A percentile compares a stretch with the other conserved stretches of the same genome.
Evolutionary conservation across 2,797 vertebrate genomes (phyloP).

Genomic region (Erethizon dorsatum): DNA sequence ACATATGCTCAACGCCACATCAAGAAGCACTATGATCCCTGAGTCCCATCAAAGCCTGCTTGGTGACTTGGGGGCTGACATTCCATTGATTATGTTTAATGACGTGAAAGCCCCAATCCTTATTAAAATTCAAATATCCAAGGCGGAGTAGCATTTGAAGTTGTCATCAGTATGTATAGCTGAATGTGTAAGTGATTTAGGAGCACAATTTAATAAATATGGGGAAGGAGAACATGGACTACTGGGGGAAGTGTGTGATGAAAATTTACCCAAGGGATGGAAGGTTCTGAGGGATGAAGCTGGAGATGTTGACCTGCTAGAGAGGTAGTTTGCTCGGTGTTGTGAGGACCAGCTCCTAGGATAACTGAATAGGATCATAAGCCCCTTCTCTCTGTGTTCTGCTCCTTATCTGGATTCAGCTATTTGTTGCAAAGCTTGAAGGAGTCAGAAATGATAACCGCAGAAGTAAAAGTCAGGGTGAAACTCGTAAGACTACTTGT

Average conservation of each 20-base stretch:
- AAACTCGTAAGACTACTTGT: not conserved
- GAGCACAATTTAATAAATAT: not conserved
- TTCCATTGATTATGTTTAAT: not conserved
- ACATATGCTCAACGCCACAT: no score
- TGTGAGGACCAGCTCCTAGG: not conserved
- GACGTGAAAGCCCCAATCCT: not conserved
- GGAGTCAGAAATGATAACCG: slow-evolving; percentile 47
- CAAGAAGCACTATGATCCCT: not conserved
- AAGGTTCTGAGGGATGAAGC: not conserved
- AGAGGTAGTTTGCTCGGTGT: not conserved
- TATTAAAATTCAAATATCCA: slow-evolving; percentile 27
- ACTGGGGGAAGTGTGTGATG: not conserved
- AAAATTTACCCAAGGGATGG: not conserved
- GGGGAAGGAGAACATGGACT: not conserved
- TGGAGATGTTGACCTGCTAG: not conserved
- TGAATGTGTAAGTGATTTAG: not conserved
- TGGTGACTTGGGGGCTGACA: not conserved
- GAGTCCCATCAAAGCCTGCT: not conserved
- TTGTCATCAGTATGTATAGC: not conserved
- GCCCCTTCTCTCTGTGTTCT: not conserved
- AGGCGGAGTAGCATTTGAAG: not conserved
- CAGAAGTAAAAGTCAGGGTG: slow-evolving; percentile 5
- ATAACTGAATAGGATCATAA: not conserved
- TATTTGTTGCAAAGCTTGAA: slow-evolving; percentile 35
- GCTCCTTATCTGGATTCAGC: slow-evolving; percentile 24